These are phyloP conservation scores for Ridgeia piscesae DNA, from an alignment of 1,140 invertebrate species.

Conservation along the genomic window DNA sequence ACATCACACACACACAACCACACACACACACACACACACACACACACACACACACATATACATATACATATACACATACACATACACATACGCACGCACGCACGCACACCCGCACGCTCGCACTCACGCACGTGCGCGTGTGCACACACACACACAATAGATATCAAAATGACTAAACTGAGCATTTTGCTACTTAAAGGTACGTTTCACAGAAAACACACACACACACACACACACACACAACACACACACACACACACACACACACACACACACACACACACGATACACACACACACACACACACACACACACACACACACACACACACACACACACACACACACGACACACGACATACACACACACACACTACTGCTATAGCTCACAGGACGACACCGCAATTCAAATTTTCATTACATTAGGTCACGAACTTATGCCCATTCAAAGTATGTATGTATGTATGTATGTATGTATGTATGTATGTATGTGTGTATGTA, in stretches of 20 bases:
- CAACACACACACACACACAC: conserved; percentile 5
- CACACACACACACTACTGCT: too few species aligned
- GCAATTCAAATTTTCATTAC: too few species aligned
- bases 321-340: not conserved
- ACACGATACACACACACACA: not conserved
- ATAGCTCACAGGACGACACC: too few species aligned
- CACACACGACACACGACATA: not conserved
- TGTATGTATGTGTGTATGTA: not conserved
- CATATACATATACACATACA: conserved; percentile 3
- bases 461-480: too few species aligned
- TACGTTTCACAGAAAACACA: too few species aligned
- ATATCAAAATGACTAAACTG: too few species aligned
- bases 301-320: not conserved
- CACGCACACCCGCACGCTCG: not conserved
- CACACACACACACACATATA: conserved; percentile 4
- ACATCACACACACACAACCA: too few species aligned
- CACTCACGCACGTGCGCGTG: not conserved
- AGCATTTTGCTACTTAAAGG: too few species aligned
- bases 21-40: too few species aligned
- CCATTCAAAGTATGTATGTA: too few species aligned
- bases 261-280: not conserved
- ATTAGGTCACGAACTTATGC: too few species aligned
- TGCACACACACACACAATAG: not conserved
- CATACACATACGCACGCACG: not conserved
- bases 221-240: conserved; percentile 7